Evolutionary conservation across 2,113 vertebrate genomes (phyloP), one percentile per base, ranked within the genome.

Genomic region (Cynopterus brachyotis): DNA sequence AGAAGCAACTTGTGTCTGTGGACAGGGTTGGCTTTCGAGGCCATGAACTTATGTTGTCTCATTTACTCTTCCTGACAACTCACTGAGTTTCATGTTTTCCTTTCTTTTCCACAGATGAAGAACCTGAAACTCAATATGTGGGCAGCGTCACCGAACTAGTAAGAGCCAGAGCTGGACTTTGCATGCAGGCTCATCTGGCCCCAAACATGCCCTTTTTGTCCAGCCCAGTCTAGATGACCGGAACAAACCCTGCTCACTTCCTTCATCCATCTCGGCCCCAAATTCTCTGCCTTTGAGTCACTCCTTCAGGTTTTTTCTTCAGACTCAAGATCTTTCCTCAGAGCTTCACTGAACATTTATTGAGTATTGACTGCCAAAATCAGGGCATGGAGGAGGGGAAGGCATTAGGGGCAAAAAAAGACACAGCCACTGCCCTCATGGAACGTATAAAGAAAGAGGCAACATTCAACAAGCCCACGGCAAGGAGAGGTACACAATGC

Each of bases 61-160:
- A 20, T 26, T 50, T 42, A 53, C 32, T 55, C 32, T 20, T 50
- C 47, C 79, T 11, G 42, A 82, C 32, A 20, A 1, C 47, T 35
- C 30, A 0, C 1, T 4, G 19, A 60, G 60, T 37, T 5, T 1
- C 20, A 4, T 7, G 22, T 19, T 42, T 35, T 22, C 70, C 24
- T 79, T n/a, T 83, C 42, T 3, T 8, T 53, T 32, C 60, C 53
- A 30, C 59, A 76, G n/a, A 47, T 50, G 8, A 62, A 40, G 28
- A 64, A 9, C 6, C 75, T 11, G 60, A 76, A 47, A 60, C n/a
- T 35, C 55, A 9, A 1, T 2, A 2, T 1, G n/a, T 1, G 28
- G 32, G 9, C 57, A 32, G 35, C 0, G 8, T 37, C 80, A 5
- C 11, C 17, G 2, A 7, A 32, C 17, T 19, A 26, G 28, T 32